Evolutionary conservation across 2,113 vertebrate genomes (phyloP), one percentile per base, ranked within the genome.

Genomic region (Ornithorhynchus anatinus): DNA sequence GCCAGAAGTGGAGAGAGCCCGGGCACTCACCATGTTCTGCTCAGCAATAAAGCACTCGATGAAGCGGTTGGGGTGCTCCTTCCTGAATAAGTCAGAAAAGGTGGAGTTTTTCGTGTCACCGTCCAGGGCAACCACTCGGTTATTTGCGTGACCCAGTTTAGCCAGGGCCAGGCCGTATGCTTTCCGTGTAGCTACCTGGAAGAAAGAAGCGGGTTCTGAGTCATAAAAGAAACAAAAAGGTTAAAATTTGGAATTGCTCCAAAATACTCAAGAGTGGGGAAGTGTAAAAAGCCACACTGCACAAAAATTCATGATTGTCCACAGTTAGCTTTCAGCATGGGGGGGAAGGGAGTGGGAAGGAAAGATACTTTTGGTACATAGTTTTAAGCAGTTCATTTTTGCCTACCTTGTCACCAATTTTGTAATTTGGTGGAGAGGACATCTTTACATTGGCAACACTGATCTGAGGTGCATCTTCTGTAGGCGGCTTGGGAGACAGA

Each of bases 51-150:
- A 96, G 53, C 96, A 96, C 70, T 97, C 95, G 13, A 97, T 91
- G 69, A 90, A 96, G 50, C 92, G 93, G 0, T 96, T 94, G 1
- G 95, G 95, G 56, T 95, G 91, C 3, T 92, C 90, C 29, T 94
- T 94, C 82, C 86, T 92, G 84, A 97, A 96, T 22, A 86, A 82
- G 4, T 96, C 94, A 0, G 94, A 91, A 67, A 95, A 96, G 10
- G 95, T 96, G 2, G 94, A 95, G 75, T 94, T 95, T 69, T 95
- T 96, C 25, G 94, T 95, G 81, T 96, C 94, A n/a, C 94, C 92
- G 56, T 96, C 94, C 5, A 96, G 86, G 4, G 94, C 94, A 16
- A 97, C 70, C 63, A 97, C 93, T 59, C 90, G 91, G 36, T 87
- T 22, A 45, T 94, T 96, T 2, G 80, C 65, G 23, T 89, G 52